phyloP scores from a whole-genome alignment of 1,140 invertebrate genomes.

The Eciton burchellii region DNA sequence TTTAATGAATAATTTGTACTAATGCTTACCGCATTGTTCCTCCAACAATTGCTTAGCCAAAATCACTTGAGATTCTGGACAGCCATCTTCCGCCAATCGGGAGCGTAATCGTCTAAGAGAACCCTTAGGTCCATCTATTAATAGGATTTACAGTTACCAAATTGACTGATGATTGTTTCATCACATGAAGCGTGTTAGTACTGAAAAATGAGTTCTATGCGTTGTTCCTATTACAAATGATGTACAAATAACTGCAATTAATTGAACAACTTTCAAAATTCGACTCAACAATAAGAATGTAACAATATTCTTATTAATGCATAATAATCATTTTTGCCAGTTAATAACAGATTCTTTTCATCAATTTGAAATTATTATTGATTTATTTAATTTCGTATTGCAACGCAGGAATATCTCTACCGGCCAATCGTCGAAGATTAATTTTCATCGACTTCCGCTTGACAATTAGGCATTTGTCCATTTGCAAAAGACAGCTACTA shows the following conservation, averaged over 20 bases:
- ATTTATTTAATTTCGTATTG: background rate
- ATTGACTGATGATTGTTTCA: slow-evolving; percentile 8
- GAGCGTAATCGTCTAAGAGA: slow-evolving; percentile 89
- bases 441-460: background rate
- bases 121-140: slow-evolving; percentile 88
- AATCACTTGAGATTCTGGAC: slow-evolving; percentile 92
- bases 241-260: background rate
- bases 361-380: background rate
- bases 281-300: background rate
- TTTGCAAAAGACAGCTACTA: background rate
- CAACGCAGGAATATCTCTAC: background rate
- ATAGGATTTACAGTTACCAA: slow-evolving; percentile 36
- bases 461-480: background rate
- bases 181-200: background rate
- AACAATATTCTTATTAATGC: background rate
- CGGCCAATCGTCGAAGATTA: background rate
- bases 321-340: slow-evolving; percentile 3
- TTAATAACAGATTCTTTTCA: background rate
- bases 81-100: slow-evolving; percentile 92
- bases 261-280: background rate
- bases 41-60: slow-evolving; percentile 91
- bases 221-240: background rate
- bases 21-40: slow-evolving; percentile 88
- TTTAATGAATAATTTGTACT: background rate
- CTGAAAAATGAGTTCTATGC: background rate